Percentiles rank a stretch among this genome's conserved stretches.
Evolutionary conservation across 2,113 vertebrate genomes (phyloP).

Genomic region (Ibidorhyncha struthersii): DNA sequence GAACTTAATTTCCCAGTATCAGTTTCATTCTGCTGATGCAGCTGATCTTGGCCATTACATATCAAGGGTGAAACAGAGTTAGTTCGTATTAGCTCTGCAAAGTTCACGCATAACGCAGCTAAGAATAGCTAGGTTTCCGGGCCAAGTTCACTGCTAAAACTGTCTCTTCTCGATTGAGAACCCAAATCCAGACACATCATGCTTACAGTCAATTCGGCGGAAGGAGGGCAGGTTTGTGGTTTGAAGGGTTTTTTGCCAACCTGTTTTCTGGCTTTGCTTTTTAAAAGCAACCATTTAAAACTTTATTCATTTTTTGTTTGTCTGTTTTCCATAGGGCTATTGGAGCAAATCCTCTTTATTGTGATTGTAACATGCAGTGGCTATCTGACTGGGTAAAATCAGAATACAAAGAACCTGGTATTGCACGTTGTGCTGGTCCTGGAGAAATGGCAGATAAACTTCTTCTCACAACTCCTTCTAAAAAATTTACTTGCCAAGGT

Average conservation of each 20-base stretch:
- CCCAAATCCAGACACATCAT: not conserved
- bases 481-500: slow-evolving; percentile 98
- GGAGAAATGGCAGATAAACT: slow-evolving; percentile 98
- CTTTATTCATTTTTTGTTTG: not conserved
- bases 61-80: not conserved
- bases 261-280: not conserved
- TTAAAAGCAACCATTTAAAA: not conserved
- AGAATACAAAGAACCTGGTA: slow-evolving; percentile 97
- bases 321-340: slow-evolving; percentile 83
- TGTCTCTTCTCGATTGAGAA: not conserved
- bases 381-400: slow-evolving; percentile 98
- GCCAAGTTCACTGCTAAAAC: not conserved
- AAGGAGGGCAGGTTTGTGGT: not conserved
- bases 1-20: not conserved
- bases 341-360: slow-evolving; percentile 95
- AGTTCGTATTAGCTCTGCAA: not conserved
- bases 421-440: slow-evolving; percentile 93
- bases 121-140: not conserved
- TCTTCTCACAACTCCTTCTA: slow-evolving; percentile 95
- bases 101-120: not conserved
- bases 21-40: not conserved
- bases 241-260: not conserved
- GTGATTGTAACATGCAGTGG: slow-evolving; percentile 99
- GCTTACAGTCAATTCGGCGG: not conserved
- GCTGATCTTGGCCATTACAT: not conserved